A percentile compares a stretch with the other conserved stretches of the same genome.
Evolutionary conservation across 2,797 vertebrate genomes (phyloP).

Genomic region (Acanthopagrus latus): DNA sequence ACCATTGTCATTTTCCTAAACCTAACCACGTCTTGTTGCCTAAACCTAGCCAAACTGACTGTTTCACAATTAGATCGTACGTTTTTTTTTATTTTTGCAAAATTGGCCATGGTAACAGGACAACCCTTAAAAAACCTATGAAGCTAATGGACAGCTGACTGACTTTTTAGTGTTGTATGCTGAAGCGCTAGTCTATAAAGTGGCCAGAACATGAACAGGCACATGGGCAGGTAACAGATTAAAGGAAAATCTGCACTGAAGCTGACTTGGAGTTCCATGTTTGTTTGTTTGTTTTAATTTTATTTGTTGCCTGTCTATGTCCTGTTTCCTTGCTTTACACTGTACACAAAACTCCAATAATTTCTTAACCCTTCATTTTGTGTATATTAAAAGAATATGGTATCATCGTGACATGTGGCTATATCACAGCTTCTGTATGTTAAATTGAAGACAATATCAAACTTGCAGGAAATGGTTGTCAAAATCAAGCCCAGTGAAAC

Average conservation of each 20-base stretch:
- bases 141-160: constrained; percentile 35
- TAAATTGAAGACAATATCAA: not conserved
- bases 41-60: no score
- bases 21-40: no score
- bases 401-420: not conserved
- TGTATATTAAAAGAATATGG: not conserved
- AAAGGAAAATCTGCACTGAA: not conserved
- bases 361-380: not conserved
- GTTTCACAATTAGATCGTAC: not conserved
- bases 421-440: not conserved
- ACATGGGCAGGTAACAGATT: not conserved
- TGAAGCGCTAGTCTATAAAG: constrained; percentile 13
- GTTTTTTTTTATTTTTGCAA: constrained; percentile 27
- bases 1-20: no score
- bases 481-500: not conserved
- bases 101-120: constrained; percentile 23
- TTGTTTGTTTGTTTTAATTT: no score
- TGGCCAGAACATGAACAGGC: constrained; percentile 16
- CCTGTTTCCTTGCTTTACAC: not conserved
- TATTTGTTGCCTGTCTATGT: not conserved
- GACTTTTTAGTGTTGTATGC: constrained; percentile 18
- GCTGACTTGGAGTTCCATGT: not conserved
- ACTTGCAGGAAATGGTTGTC: not conserved
- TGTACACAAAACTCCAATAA: not conserved
- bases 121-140: constrained; percentile 27